Percentiles rank a stretch among this genome's conserved stretches.
phyloP scores from a whole-genome alignment of 2,888 invertebrate genomes.

The Ceriagrion tenellum region DNA sequence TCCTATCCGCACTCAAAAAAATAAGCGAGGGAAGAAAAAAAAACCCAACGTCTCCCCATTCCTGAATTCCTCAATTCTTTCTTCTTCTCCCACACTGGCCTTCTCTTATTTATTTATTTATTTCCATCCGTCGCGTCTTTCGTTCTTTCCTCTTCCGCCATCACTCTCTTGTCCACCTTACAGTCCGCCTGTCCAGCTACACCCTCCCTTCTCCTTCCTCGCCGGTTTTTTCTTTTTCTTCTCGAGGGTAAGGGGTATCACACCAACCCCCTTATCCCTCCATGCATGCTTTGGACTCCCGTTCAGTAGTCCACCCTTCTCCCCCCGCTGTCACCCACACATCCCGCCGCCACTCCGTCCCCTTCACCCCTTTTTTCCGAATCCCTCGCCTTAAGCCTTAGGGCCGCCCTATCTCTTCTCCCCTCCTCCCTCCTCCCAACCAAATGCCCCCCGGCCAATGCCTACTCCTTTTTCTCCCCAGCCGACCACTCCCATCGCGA shows the following conservation, averaged over 20 bases:
- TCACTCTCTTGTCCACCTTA: not conserved
- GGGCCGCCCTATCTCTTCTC: not conserved
- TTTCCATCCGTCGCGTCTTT: not conserved
- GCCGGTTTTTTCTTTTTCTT: not conserved
- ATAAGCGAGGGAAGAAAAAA: not conserved
- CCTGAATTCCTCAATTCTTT: conserved; percentile 2
- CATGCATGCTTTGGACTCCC: not conserved
- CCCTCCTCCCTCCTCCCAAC: not conserved
- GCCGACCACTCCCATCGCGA: conserved; percentile 34
- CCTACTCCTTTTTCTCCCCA: conserved; percentile 10
- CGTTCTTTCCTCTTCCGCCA: not conserved
- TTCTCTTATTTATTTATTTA: not conserved
- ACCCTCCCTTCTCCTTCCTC: not conserved
- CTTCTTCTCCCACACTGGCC: too few species aligned
- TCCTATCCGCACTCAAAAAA: not conserved
- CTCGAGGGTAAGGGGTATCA: not conserved
- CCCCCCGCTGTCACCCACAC: not conserved
- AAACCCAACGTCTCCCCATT: not conserved
- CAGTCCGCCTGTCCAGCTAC: not conserved
- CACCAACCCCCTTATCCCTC: not conserved
- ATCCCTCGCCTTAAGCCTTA: not conserved
- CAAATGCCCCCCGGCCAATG: not conserved
- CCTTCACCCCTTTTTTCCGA: not conserved
- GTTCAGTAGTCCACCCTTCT: not conserved
- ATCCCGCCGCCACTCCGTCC: not conserved